A percentile compares a stretch with the other conserved stretches of the same genome.
phyloP scores from a whole-genome alignment of 2,888 invertebrate genomes.

The Nomada fucata region DNA sequence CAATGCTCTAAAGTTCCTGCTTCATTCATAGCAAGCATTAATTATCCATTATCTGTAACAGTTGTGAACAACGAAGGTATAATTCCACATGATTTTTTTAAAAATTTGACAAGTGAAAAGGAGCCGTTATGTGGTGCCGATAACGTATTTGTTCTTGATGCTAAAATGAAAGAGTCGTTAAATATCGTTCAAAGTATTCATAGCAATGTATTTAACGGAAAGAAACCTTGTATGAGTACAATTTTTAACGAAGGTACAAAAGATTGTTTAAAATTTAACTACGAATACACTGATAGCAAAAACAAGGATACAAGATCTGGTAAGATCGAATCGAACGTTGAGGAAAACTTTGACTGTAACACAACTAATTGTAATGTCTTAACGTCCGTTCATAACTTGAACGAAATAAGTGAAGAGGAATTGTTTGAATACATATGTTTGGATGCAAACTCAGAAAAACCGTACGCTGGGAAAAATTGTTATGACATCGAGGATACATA shows the following conservation, averaged over 20 bases:
- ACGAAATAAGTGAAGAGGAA: not conserved
- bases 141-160: constrained; percentile 24
- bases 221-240: constrained; percentile 2
- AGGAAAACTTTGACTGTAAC: not conserved
- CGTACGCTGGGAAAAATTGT: not conserved
- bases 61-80: constrained; percentile 74
- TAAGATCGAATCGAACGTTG: not conserved
- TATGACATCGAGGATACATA: not conserved
- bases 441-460: not conserved
- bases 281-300: not conserved
- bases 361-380: constrained; percentile 1
- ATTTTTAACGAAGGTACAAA: constrained; percentile 24
- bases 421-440: constrained; percentile 18
- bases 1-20: constrained; percentile 68
- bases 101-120: constrained; percentile 66
- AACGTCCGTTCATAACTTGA: not conserved
- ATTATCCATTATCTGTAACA: constrained; percentile 75
- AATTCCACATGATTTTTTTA: constrained; percentile 72
- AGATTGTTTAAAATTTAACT: constrained; percentile 19
- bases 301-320: constrained; percentile 9
- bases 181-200: constrained; percentile 55
- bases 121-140: constrained; percentile 38
- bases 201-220: constrained; percentile 23
- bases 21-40: constrained; percentile 67
- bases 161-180: constrained; percentile 32